Evolutionary conservation across 1,140 invertebrate genomes (phyloP).

Genomic region (Zaprionus nigranus): DNA sequence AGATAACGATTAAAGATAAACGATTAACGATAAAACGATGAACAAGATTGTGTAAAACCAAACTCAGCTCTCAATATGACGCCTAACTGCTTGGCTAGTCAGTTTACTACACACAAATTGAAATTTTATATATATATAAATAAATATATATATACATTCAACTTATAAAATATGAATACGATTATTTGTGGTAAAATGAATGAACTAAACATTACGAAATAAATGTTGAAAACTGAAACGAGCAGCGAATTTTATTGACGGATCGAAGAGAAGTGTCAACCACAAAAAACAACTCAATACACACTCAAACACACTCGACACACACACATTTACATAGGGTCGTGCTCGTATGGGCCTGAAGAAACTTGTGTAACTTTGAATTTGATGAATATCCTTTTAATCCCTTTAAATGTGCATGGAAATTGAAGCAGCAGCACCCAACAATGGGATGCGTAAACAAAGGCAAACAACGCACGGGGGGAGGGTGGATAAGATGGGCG

Average conservation of each 20-base stretch:
- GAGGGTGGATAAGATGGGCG: background rate
- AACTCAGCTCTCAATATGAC: slow-evolving; percentile 68
- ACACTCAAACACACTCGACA: slow-evolving; percentile 5
- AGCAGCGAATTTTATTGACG: slow-evolving; percentile 42
- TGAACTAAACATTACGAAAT: slow-evolving; percentile 68
- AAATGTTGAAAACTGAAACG: slow-evolving; percentile 77
- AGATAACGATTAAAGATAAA: background rate
- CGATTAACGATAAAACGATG: slow-evolving; percentile 12
- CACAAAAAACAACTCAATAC: slow-evolving; percentile 41
- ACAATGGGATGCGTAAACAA: slow-evolving; percentile 66
- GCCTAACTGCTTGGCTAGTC: slow-evolving; percentile 72
- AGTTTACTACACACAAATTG: slow-evolving; percentile 64
- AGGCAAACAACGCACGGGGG: slow-evolving; percentile 40
- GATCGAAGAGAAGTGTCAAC: slow-evolving; percentile 42
- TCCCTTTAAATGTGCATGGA: slow-evolving; percentile 78
- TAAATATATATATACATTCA: slow-evolving; percentile 31
- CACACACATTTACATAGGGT: slow-evolving; percentile 20
- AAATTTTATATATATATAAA: slow-evolving; percentile 45
- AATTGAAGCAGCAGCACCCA: slow-evolving; percentile 64
- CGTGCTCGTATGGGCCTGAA: slow-evolving; percentile 19
- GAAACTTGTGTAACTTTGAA: slow-evolving; percentile 69
- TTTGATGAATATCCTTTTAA: slow-evolving; percentile 82
- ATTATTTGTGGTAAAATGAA: slow-evolving; percentile 80
- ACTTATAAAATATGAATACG: slow-evolving; percentile 69
- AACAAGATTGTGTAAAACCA: slow-evolving; percentile 43